These are phyloP conservation scores for Chaetodon auriga DNA, from an alignment of 2,113 vertebrate genomes.

Conservation along the genomic window DNA sequence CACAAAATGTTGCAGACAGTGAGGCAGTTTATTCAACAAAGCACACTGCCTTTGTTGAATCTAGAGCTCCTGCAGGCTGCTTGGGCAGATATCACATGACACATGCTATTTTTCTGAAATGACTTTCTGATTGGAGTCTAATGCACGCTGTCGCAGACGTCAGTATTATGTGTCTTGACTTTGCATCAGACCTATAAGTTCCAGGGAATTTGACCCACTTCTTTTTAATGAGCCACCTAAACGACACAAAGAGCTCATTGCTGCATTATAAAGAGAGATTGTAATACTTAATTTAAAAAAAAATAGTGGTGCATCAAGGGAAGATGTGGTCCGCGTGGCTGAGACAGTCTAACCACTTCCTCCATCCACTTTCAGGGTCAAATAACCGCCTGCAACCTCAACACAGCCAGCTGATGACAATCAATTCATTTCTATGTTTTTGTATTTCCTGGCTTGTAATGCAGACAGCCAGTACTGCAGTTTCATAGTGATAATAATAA, in stretches of 20 bases:
- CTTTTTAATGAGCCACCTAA: slow-evolving; percentile 19
- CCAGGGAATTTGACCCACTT: slow-evolving; percentile 28
- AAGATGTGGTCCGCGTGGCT: slow-evolving; percentile 9
- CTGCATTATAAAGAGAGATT: not conserved
- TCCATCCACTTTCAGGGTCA: slow-evolving; percentile 10
- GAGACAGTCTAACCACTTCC: slow-evolving; percentile 16
- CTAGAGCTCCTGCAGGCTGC: slow-evolving; percentile 34
- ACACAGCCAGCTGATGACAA: not conserved
- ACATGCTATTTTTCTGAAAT: slow-evolving; percentile 44
- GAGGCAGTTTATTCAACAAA: slow-evolving; percentile 15
- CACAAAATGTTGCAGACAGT: not conserved
- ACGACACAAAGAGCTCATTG: slow-evolving; percentile 18
- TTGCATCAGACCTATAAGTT: slow-evolving; percentile 29
- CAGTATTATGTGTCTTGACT: slow-evolving; percentile 54
- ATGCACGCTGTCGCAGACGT: slow-evolving; percentile 46
- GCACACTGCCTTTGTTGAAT: slow-evolving; percentile 51
- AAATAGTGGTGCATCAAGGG: no score
- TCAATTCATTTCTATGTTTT: not conserved
- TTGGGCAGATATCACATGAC: slow-evolving; percentile 66
- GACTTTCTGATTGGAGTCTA: slow-evolving; percentile 55
- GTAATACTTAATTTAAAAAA: not conserved
- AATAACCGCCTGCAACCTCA: slow-evolving; percentile 10
- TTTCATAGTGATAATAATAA: not conserved
- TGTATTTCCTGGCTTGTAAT: not conserved
- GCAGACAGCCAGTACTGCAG: slow-evolving; percentile 1